Percentiles rank a stretch among this genome's conserved stretches.
Evolutionary conservation across 2,797 vertebrate genomes (phyloP).

Genomic region (Myotis findleyi): DNA sequence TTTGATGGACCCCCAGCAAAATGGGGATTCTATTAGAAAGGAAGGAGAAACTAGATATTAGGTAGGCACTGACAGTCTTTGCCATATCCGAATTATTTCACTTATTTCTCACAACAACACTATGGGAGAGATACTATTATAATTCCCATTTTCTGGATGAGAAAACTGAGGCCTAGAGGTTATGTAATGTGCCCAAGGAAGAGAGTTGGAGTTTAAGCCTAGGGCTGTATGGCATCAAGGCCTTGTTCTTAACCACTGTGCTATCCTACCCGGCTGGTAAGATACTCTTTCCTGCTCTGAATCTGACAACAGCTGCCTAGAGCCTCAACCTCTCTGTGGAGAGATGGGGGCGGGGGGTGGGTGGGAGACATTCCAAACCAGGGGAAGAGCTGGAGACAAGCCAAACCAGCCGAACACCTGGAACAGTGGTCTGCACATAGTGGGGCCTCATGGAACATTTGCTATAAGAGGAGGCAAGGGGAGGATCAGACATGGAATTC

Average conservation of each 20-base stretch:
- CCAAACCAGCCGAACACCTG: too few relatives aligned
- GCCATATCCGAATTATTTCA: not conserved
- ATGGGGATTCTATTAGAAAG: not conserved
- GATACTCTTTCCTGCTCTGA: not conserved
- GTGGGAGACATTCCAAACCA: not conserved
- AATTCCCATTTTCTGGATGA: not conserved
- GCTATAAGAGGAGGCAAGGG: not conserved
- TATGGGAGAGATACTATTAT: not conserved
- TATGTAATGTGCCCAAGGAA: not conserved
- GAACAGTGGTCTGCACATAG: not conserved
- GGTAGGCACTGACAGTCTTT: not conserved
- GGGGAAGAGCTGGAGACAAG: not conserved
- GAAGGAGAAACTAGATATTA: not conserved
- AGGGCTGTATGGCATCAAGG: not conserved
- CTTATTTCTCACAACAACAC: not conserved
- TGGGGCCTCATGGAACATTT: not conserved
- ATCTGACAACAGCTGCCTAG: not conserved
- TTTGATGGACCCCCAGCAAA: not conserved
- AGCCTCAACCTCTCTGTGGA: not conserved
- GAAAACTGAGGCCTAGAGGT: not conserved
- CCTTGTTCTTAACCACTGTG: not conserved
- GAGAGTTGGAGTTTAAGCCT: not conserved
- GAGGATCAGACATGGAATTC: not conserved
- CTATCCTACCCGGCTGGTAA: not conserved
- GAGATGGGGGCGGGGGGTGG: rapidly evolving